Evolutionary conservation across 2,797 vertebrate species (phyloP), one percentile per base, ranked within the genome.

Genomic region (Amniataba percoides): DNA sequence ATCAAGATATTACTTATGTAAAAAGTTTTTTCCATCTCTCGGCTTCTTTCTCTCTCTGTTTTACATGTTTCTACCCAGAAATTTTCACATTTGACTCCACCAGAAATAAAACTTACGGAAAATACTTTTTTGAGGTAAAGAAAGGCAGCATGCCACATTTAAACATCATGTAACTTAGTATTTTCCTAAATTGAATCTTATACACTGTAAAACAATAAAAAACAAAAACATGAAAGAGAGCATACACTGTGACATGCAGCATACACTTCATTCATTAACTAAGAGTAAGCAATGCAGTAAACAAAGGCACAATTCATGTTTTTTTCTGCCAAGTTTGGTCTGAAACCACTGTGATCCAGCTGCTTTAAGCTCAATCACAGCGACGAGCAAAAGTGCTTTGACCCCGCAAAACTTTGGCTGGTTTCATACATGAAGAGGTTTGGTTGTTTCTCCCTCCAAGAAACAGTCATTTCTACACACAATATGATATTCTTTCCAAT

Each of bases 251-350:
- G 11, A 87, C 78, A 86, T 91, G 81, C 86, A 86, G 72, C 34
- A 66, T 74, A 71, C 5, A 53, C 59, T 76, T 81, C 65, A 87
- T 81, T 81, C 52, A 48, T 66, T 5, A 68, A 82, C 27, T 40
- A 21, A 86, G 19, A 70, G 39, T 16, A 72, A 73, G 11, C 27
- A 66, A 78, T 49, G 31, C 76, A 25, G 48, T 70, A 80, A 90
- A 91, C 68, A 89, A 94, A 94, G 91, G 94, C 93, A 93, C 93
- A 91, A 89, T 74, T 88, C 55, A 69, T 8, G 19, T 49, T 74
- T 83, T 65, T 73, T 74, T 78, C 68, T 72, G 67, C 74, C 56
- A 64, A 46, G 64, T 90, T 85, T 87, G 80, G 85, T 86, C 82
- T 83, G 63, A 89, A 86, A 85, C 42, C 46, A 7, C 52, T 57